Conservation (phyloP, 2,888 invertebrate species). For the Listrodromus nycthemerus region DNA sequence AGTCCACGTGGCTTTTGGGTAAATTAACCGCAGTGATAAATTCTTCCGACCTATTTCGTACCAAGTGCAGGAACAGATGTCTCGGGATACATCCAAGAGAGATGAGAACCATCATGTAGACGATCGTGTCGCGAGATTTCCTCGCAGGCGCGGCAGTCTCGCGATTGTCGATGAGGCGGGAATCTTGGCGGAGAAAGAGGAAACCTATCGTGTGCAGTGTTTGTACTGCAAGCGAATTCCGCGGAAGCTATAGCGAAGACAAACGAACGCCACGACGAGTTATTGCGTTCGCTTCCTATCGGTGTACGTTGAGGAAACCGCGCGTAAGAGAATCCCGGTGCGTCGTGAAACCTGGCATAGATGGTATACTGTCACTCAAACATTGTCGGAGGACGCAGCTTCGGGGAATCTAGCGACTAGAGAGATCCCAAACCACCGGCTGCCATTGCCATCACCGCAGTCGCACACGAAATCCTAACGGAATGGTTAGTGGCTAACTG, state of each 20-base stretch:
- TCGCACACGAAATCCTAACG: conserved; percentile 50
- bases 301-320: conserved; percentile 1
- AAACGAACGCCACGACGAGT: background rate
- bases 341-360: background rate
- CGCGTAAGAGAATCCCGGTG: conserved; percentile 13
- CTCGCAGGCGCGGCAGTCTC: too few relatives aligned
- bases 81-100: background rate
- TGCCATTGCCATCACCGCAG: conserved; percentile 40
- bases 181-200: background rate
- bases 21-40: background rate
- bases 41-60: background rate
- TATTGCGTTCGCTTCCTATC: background rate
- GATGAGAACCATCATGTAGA: background rate
- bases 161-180: background rate
- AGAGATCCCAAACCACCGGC: conserved; percentile 36
- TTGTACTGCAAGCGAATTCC: background rate
- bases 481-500: conserved; percentile 40
- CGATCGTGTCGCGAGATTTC: too few relatives aligned
- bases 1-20: background rate
- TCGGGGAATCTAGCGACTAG: conserved; percentile 8
- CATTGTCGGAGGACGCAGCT: conserved; percentile 6
- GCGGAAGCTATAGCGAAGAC: background rate
- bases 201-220: background rate
- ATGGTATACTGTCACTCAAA: conserved; percentile 27
- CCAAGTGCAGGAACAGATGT: background rate